Evolutionary conservation across 2,888 invertebrate genomes (phyloP), one percentile per base, ranked within the genome.

Genomic region (Ametastegia equiseti): DNA sequence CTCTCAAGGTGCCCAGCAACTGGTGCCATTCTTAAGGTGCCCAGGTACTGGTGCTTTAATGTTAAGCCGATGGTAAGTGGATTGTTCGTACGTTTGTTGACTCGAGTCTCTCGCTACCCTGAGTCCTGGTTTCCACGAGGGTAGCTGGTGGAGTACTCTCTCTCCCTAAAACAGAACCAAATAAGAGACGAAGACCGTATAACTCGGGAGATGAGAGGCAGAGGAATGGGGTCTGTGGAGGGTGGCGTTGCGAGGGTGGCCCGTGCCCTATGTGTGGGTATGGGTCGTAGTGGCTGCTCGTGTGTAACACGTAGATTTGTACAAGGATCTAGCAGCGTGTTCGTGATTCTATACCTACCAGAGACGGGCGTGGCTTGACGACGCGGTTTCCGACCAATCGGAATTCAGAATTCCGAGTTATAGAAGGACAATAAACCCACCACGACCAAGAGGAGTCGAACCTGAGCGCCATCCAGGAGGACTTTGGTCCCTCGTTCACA

Each of bases 361-460:
- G 86, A 85, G 83, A 42, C 88, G 86, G 87, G 88, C 86, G 88
- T 87, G 88, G 87, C 87, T 85, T 84, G 85, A 85, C 85, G 89
- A 88, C 88, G 90, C 87, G 90, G 87, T 90, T 89, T 88, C 78
- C 89, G 87, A 85, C 91, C 91, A 92, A 92, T 91, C 86, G 88
- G 88, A 87, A 88, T 88, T 85, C 86, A 87, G 88, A 86, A 88
- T 89, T 88, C 88, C 86, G 87, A 86, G 87, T 88, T 39, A 87
- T 88, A 87, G 89, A 90, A 90, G 90, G 90, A 90, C 90, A 90
- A 90, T 91, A 86, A 88, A 80, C 42, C 77, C 71, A 79, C 79
- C 83, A 80, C 81, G 82, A 81, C 57, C 77, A 81, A 81, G 81
- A n/a, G n/a, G n/a, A 78, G 78, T 78, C 78, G 78, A 75, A 57